Percentiles rank a stretch among this genome's conserved stretches.
Evolutionary conservation across 2,113 vertebrate species (phyloP).

Genomic region (Accipiter virgatus): DNA sequence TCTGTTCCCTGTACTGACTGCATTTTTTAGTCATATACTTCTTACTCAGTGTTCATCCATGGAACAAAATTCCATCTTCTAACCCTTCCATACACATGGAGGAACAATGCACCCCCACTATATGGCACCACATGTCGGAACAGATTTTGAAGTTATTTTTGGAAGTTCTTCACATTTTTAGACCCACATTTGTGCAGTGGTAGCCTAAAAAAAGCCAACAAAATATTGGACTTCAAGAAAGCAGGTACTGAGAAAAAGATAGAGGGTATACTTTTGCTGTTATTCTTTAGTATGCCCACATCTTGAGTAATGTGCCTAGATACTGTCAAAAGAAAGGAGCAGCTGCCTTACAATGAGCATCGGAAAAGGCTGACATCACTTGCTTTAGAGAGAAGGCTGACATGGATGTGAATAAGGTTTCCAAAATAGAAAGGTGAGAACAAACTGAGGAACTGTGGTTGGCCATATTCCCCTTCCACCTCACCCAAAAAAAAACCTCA

Average conservation of each 20-base stretch:
- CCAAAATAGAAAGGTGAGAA: not conserved
- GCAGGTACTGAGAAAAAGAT: not conserved
- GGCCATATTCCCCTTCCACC: not conserved
- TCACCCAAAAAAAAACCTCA: not conserved
- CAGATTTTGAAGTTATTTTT: not conserved
- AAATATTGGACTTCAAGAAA: not conserved
- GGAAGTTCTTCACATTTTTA: not conserved
- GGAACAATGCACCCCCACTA: not conserved
- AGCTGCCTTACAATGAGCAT: not conserved
- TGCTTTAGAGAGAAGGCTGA: not conserved
- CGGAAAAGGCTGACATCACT: not conserved
- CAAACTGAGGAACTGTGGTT: not conserved
- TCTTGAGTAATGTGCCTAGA: not conserved
- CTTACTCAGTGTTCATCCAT: too few species aligned
- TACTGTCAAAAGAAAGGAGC: not conserved
- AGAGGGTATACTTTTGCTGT: not conserved
- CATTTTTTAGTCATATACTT: too few species aligned
- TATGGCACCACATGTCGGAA: not conserved
- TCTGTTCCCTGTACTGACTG: too few species aligned
- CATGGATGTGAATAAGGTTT: not conserved
- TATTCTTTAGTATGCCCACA: not conserved
- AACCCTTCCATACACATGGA: not conserved
- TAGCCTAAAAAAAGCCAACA: not conserved
- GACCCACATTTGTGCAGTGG: too few species aligned
- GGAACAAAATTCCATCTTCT: too few species aligned